phyloP scores from a whole-genome alignment of 1,140 invertebrate genomes.

The Heliconius hewitsoni region DNA sequence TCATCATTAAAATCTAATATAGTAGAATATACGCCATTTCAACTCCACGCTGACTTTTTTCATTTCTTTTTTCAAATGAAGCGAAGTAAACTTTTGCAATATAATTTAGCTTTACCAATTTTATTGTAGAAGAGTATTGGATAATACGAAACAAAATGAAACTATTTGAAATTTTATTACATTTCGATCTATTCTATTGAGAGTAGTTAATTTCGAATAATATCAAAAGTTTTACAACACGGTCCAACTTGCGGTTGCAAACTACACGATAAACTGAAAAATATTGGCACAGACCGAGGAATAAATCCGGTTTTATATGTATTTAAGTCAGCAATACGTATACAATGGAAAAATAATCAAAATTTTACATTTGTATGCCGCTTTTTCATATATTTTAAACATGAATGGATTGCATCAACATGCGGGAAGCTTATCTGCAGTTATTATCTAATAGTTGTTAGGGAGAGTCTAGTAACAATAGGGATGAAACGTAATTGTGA shows the following conservation, averaged over 20 bases:
- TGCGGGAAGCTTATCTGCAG: slow-evolving; percentile 11
- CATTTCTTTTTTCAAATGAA: neutral
- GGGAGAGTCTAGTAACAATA: slow-evolving; percentile 8
- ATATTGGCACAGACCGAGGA: slow-evolving; percentile 20
- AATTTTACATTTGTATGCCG: slow-evolving; percentile 15
- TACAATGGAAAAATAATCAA: slow-evolving; percentile 17
- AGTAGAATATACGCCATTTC: neutral
- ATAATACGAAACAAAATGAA: slow-evolving; percentile 8
- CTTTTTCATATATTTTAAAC: slow-evolving; percentile 12
- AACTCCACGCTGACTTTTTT: neutral
- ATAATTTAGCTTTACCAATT: slow-evolving; percentile 8
- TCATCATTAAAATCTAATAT: neutral
- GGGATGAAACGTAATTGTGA: neutral
- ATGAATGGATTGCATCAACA: slow-evolving; percentile 14
- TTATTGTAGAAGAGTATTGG: slow-evolving; percentile 1
- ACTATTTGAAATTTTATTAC: slow-evolving; percentile 15
- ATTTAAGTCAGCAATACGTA: slow-evolving; percentile 15
- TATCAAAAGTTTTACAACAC: slow-evolving; percentile 26
- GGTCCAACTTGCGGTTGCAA: slow-evolving; percentile 22
- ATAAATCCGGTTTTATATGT: slow-evolving; percentile 22
- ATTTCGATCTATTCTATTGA: slow-evolving; percentile 18
- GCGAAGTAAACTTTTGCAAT: neutral
- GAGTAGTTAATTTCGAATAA: slow-evolving; percentile 20
- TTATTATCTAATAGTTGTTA: slow-evolving; percentile 18
- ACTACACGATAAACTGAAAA: slow-evolving; percentile 26